Evolutionary conservation across 2,888 invertebrate genomes (phyloP), one percentile per base, ranked within the genome.

Genomic region (Stenolophus ochropezus): DNA sequence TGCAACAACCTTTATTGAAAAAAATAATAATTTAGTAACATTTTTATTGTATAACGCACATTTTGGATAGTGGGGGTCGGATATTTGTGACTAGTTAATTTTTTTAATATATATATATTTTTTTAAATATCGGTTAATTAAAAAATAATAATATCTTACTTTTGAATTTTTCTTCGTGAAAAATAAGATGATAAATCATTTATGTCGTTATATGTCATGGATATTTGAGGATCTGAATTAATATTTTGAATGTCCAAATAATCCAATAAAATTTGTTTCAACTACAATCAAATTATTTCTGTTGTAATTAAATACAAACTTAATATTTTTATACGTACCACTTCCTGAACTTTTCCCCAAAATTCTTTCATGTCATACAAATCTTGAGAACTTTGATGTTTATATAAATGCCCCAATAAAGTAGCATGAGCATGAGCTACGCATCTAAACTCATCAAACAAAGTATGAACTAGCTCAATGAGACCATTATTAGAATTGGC

Each of bases 341-440:
- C 96, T 87, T 94, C 94, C 88, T 98, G 97, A 47, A 97, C 95
- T 85, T 96, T 95, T 53, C 94, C 93, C 97, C 97, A 98, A 84
- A 96, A 96, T 87, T 96, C 95, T 49, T 94, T 91, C 87, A 94
- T 92, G 86, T 93, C 93, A 87, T 95, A 96, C 61, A 94, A 87
- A 77, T 90, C 89, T 65, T 91, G 86, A 84, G 91, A 90, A 61
- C 93, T 93, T 85, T 93, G 91, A 20, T 18, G 51, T 53, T 75
- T 83, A 90, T 90, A 86, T 91, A 94, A 85, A 91, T 92, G 86
- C 33, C 92, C 93, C 1, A 96, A 89, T 14, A 96, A 91, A 56
- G 93, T 88, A 20, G 92, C 89, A 87, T 97, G 96, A n/a, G 94
- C 93, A 83, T 93, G 92, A 18, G 96, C 93, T 47, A 98, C 94